Base-by-base conservation (phyloP, 2,113 vertebrate genomes). In the Circaetus cinerascens region DNA sequence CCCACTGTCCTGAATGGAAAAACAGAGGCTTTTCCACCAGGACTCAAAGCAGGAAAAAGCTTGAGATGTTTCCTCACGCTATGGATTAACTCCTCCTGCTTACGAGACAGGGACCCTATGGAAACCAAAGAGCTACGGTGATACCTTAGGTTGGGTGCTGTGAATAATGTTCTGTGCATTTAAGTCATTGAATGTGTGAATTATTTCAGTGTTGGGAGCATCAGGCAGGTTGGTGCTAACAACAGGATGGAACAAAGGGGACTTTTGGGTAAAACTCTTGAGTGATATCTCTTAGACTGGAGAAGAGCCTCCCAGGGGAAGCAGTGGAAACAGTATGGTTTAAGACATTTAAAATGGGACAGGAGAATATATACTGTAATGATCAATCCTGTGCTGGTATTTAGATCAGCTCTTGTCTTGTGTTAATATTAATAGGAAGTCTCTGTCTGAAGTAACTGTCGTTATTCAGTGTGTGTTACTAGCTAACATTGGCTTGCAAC, bases 341-440 rank as follows among this genome's bases (percentile, higher is more conserved):
- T 91, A 78, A 95, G 88, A 81, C 79, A 81, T 93, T 95, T 92
- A 92, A 86, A 74, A 78, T 46, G 62, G n/a, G 85, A 95, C 88
- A 92, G 92, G 60, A 69, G 50, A 66, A 95, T 69, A 95, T 91
- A 64, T 57, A 90, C 76, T 95, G 48, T 93, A 87, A 66, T 76
- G 77, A 95, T 97, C 94, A 93, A 20, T 96, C 80, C 89, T 82
- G 26, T 87, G 45, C 86, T 94, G 86, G n/a, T 97, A 94, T 96
- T 96, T 97, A 91, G 94, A 95, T 96, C 80, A 90, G 48, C 10
- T 57, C 88, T 59, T 89, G 69, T 87, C 66, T 81, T 16, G 14
- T 91, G 77, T 93, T 84, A 95, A 93, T 97, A 85, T 95, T 97
- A 94, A 95, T 88, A 88, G 80, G 82, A 81, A 90, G 30, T 48